A percentile compares a stretch with the other conserved stretches of the same genome.
These are phyloP conservation scores for Eulemur coronatus DNA, from an alignment of 2,797 vertebrate species.

Conservation along the genomic window DNA sequence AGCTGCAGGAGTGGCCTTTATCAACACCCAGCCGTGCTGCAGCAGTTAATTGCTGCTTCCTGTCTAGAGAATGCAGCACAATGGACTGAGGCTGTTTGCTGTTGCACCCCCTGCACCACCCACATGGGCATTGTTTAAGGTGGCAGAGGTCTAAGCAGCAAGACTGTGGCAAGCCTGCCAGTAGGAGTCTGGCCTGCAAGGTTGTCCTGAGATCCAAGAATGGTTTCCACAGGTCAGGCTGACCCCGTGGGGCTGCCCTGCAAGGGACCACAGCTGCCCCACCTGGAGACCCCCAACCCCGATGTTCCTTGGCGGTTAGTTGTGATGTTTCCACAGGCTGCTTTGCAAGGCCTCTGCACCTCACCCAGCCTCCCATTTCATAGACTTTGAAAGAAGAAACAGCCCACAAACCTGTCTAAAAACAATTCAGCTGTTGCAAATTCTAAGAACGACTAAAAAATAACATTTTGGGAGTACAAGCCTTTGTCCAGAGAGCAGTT, in stretches of 20 bases:
- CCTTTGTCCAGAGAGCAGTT: background rate
- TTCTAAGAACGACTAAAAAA: constrained; percentile 47
- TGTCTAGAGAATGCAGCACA: background rate
- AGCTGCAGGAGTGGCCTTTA: background rate
- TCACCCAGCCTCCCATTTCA: background rate
- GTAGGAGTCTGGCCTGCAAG: background rate
- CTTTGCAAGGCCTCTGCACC: background rate
- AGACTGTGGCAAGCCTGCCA: background rate
- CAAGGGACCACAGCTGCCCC: background rate
- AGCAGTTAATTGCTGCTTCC: constrained; percentile 20
- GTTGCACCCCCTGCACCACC: background rate
- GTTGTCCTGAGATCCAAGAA: background rate
- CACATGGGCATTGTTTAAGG: background rate
- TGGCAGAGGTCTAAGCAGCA: background rate
- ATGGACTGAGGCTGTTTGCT: background rate
- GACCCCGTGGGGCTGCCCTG: background rate
- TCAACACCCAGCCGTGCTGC: background rate
- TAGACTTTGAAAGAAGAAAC: constrained; percentile 50
- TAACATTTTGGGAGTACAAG: background rate
- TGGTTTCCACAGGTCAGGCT: background rate
- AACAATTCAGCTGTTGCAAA: background rate
- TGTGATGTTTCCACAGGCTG: background rate
- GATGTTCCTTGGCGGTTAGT: background rate
- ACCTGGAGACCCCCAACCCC: background rate
- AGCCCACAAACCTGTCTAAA: constrained; percentile 28